Conservation (phyloP, 2,888 invertebrate genomes). For the Coleophora deauratella region DNA sequence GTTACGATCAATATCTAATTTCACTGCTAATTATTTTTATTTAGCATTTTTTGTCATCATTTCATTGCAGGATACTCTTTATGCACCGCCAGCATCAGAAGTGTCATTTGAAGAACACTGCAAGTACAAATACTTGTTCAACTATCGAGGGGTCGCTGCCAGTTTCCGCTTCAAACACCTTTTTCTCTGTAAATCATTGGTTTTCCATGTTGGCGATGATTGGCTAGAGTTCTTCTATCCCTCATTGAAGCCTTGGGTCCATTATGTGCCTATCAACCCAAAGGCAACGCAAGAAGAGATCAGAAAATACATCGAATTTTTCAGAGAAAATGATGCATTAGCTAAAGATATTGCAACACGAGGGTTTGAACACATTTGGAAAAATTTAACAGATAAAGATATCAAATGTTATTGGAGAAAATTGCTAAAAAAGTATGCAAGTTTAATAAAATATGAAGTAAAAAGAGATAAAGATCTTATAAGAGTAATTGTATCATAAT, state of each 20-base stretch:
- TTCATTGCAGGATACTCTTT: slow-evolving; percentile 84
- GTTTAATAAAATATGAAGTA: slow-evolving; percentile 80
- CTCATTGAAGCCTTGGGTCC: slow-evolving; percentile 93
- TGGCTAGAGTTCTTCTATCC: slow-evolving; percentile 98
- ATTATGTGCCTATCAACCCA: slow-evolving; percentile 88
- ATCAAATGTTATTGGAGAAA: slow-evolving; percentile 91
- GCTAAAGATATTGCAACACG: slow-evolving; percentile 85
- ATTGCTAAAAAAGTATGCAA: slow-evolving; percentile 82
- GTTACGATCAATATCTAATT: too few species aligned
- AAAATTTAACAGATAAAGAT: slow-evolving; percentile 86
- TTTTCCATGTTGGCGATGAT: slow-evolving; percentile 94
- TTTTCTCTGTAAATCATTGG: slow-evolving; percentile 92
- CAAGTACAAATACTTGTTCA: slow-evolving; percentile 93
- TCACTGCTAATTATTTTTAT: too few species aligned
- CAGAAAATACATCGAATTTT: slow-evolving; percentile 82
- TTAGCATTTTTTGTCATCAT: too few species aligned
- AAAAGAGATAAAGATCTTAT: slow-evolving; percentile 74
- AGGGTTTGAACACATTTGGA: slow-evolving; percentile 88
- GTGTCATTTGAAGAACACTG: slow-evolving; percentile 94
- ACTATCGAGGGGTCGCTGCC: slow-evolving; percentile 97
- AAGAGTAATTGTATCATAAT: slow-evolving; percentile 43
- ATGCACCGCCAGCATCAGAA: slow-evolving; percentile 87
- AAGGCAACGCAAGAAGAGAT: slow-evolving; percentile 80
- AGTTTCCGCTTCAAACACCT: slow-evolving; percentile 98
- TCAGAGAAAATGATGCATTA: slow-evolving; percentile 81